Conservation (phyloP, 2,113 vertebrate species). For the Herpetotheres cachinnans region DNA sequence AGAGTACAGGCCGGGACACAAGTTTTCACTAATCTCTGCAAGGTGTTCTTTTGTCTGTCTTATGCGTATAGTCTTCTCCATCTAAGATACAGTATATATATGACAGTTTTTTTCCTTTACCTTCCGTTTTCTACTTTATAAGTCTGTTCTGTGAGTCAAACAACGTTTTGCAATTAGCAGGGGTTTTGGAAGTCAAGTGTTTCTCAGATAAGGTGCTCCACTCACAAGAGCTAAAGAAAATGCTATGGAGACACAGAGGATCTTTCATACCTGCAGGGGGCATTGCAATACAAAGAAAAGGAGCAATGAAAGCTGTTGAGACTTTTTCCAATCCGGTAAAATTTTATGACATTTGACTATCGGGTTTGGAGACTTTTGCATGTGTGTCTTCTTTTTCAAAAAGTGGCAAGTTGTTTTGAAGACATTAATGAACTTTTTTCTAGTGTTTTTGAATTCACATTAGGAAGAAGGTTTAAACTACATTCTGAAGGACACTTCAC, state of each 20-base stretch:
- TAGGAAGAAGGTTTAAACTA: neutral
- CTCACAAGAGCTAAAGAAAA: neutral
- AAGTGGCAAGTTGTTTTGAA: neutral
- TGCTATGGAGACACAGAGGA: neutral
- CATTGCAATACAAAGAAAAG: constrained; percentile 57
- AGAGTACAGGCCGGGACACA: neutral
- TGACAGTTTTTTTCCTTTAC: neutral
- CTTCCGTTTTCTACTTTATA: neutral
- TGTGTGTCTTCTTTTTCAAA: neutral
- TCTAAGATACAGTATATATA: neutral
- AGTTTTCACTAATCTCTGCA: neutral
- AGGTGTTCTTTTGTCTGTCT: neutral
- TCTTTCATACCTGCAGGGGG: constrained; percentile 60
- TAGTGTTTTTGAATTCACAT: neutral
- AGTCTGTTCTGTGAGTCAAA: neutral
- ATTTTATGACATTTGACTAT: neutral
- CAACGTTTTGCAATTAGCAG: neutral
- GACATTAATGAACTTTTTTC: neutral
- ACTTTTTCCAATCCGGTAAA: neutral
- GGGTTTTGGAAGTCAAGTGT: neutral
- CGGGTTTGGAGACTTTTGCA: neutral
- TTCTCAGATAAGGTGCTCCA: neutral
- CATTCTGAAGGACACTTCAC: neutral
- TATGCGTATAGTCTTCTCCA: neutral
- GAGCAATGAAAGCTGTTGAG: neutral